Base-by-base conservation (phyloP, 2,113 vertebrate genomes). In the Laterallus jamaicensis region DNA sequence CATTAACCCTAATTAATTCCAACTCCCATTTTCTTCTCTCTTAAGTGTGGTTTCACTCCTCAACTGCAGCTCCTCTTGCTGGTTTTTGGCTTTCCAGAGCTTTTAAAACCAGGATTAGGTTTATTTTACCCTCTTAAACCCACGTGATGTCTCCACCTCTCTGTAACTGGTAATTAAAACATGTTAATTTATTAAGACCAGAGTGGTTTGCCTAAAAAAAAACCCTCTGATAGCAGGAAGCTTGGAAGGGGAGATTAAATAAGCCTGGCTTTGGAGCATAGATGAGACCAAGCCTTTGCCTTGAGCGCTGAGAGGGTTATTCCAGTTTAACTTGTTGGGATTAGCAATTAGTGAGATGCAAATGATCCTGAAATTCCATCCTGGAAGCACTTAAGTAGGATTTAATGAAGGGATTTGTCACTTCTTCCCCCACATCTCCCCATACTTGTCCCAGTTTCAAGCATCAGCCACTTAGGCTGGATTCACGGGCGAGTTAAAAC, bases 141-240 rank as follows among this genome's bases (percentile, higher is more conserved):
- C 11, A 2, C 0, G 9, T 6, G 3, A 20, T 1, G 6, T 11
- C 24, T n/a, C 64, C 29, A 2, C 16, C 50, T 63, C n/a, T 19
- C 35, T 2, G 1, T 12, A 9, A 39, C 29, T n/a, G 49, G 25
- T 47, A 10, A 21, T 52, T 10, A 20, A 47, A 60, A 21, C 7
- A 1, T 0, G 2, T 15, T 13, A 2, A 25, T 77, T 15, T 9
- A 15, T 39, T 20, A 54, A 22, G 60, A 42, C 0, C 0, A 17
- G 55, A 56, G 10, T 0, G 4, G 47, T 77, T 26, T 8, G 18
- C 26, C 4, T 0, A 22, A 64, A 71, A 26, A 71, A 11, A 49
- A 49, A 9, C 9, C 21, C 11, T 3, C 10, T 7, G 44, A 10
- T 35, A n/a, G 8, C 7, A 6, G 16, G 68, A 59, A 20, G 31